Conservation (phyloP, 2,113 vertebrate genomes). For the Isichthys henryi region DNA sequence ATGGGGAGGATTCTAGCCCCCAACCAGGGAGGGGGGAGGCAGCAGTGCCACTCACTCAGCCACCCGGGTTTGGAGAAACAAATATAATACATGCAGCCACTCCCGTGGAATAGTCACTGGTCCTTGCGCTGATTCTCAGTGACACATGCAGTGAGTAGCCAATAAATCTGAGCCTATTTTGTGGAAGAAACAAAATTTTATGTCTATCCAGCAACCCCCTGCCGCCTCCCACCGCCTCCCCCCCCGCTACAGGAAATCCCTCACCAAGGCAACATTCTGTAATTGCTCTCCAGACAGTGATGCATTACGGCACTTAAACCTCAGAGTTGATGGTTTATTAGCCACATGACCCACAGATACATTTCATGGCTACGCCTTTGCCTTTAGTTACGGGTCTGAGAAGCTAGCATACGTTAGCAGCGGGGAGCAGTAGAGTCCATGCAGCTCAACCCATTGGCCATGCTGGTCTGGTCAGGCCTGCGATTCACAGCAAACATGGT, state of each 20-base stretch:
- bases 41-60: background rate
- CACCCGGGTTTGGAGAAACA: background rate
- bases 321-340: slow-evolving; percentile 15
- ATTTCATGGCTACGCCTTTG: background rate
- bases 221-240: background rate
- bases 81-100: background rate
- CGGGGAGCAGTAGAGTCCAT: no score
- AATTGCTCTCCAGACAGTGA: slow-evolving; percentile 2
- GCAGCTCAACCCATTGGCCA: background rate
- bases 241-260: slow-evolving; percentile 15
- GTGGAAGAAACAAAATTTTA: slow-evolving; percentile 2
- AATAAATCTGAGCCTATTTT: slow-evolving; percentile 3
- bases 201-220: background rate
- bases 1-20: background rate
- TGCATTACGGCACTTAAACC: background rate
- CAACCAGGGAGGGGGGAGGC: background rate
- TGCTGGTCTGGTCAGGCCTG: background rate
- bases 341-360: background rate
- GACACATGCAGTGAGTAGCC: background rate
- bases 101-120: background rate
- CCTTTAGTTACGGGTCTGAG: background rate
- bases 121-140: background rate
- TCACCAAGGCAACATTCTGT: background rate
- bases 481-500: background rate
- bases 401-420: no score